These are phyloP conservation scores for Apogon hyalosoma DNA, from an alignment of 2,797 vertebrate genomes.

Conservation along the genomic window DNA sequence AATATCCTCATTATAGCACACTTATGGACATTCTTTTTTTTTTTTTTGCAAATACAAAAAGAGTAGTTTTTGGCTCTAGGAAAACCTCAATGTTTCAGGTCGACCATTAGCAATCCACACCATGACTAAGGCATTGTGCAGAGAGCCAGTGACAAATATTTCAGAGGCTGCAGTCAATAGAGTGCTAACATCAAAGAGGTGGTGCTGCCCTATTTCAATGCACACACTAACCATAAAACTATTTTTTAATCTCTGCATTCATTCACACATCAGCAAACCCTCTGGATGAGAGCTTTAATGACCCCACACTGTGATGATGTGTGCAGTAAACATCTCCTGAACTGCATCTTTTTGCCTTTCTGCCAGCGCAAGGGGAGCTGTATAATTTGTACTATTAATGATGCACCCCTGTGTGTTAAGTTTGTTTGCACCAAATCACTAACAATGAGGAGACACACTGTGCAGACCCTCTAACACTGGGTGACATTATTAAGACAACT, in stretches of 20 bases:
- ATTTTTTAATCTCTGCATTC: conserved; percentile 50
- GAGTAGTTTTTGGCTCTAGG: not conserved
- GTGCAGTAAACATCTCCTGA: conserved; percentile 48
- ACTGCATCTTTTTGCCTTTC: conserved; percentile 25
- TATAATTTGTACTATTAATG: conserved; percentile 32
- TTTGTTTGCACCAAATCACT: conserved; percentile 14
- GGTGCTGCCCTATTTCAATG: conserved; percentile 55
- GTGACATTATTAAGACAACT: not conserved
- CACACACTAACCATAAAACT: conserved; percentile 34
- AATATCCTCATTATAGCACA: not conserved
- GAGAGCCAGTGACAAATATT: conserved; percentile 39
- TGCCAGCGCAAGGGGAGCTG: conserved; percentile 20
- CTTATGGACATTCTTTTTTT: no score
- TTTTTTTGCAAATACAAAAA: no score
- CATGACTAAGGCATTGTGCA: conserved; percentile 24
- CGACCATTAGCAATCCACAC: conserved; percentile 25
- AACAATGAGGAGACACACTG: conserved; percentile 18
- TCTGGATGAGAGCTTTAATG: conserved; percentile 55
- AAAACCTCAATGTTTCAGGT: not conserved
- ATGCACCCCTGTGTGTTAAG: conserved; percentile 13
- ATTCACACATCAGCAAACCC: conserved; percentile 34
- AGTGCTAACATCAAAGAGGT: conserved; percentile 70
- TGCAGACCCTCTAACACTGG: not conserved
- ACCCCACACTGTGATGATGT: conserved; percentile 47
- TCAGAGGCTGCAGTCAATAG: conserved; percentile 51